Conservation (phyloP, 2,113 vertebrate species). For the Varanus salvator region DNA sequence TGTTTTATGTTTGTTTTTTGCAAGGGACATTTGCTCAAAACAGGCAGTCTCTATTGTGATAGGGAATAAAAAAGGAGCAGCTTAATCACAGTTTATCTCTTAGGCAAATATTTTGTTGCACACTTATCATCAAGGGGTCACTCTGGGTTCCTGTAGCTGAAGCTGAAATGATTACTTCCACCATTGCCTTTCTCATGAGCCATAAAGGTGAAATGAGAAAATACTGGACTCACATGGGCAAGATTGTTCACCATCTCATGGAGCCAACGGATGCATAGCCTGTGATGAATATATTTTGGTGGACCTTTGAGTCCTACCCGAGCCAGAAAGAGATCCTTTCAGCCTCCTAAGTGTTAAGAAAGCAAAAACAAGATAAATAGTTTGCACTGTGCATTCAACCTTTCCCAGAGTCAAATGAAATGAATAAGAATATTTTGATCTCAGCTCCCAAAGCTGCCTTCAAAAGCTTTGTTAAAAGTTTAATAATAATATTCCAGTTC, state of each 20-base stretch:
- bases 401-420: constrained; percentile 15
- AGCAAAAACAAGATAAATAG: constrained; percentile 31
- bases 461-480: neutral
- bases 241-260: neutral
- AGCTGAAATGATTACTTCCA: constrained; percentile 3
- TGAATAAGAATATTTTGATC: neutral
- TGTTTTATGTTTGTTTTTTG: neutral
- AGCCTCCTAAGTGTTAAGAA: constrained; percentile 4
- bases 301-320: neutral
- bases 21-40: constrained; percentile 11
- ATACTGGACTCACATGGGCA: constrained; percentile 27
- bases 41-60: constrained; percentile 15
- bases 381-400: constrained; percentile 7
- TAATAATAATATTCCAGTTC: neutral
- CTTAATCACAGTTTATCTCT: constrained; percentile 16
- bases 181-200: constrained; percentile 28
- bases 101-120: constrained; percentile 38
- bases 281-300: constrained; percentile 24
- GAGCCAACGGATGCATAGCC: neutral
- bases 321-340: constrained; percentile 18
- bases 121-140: constrained; percentile 33
- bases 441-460: fast-evolving
- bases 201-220: constrained; percentile 1
- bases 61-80: neutral
- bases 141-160: constrained; percentile 10